Conservation (phyloP, 2,888 invertebrate species). For the Lasioglossum vierecki region DNA sequence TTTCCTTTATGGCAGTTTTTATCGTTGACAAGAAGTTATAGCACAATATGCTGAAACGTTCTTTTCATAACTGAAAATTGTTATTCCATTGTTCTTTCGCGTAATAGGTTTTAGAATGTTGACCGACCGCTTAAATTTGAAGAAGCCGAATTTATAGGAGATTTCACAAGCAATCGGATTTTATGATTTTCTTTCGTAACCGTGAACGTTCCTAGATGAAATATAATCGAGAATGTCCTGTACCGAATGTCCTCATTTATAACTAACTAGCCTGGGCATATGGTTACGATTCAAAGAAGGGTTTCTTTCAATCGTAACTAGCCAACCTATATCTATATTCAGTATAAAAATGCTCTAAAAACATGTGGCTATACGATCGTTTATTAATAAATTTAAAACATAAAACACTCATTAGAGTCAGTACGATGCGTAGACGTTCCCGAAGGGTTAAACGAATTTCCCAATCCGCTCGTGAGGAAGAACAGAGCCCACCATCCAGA, state of each 20-base stretch:
- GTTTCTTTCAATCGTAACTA: background rate
- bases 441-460: background rate
- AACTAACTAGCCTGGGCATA: too few species aligned
- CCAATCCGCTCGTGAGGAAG: background rate
- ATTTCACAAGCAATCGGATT: background rate
- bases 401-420: background rate
- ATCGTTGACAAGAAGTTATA: background rate
- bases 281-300: too few species aligned
- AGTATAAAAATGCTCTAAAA: background rate
- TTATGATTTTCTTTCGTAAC: background rate
- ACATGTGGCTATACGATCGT: background rate
- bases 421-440: background rate
- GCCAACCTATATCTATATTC: background rate
- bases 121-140: background rate
- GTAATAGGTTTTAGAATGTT: background rate
- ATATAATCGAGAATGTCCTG: too few species aligned
- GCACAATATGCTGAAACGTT: background rate
- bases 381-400: background rate
- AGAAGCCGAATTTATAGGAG: background rate
- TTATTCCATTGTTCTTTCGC: background rate
- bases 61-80: background rate
- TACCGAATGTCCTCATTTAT: too few species aligned
- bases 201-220: background rate
- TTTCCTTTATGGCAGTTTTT: background rate
- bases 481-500: background rate